Evolutionary conservation across 2,888 invertebrate genomes (phyloP).

Genomic region (Asteroscopus sphinx): DNA sequence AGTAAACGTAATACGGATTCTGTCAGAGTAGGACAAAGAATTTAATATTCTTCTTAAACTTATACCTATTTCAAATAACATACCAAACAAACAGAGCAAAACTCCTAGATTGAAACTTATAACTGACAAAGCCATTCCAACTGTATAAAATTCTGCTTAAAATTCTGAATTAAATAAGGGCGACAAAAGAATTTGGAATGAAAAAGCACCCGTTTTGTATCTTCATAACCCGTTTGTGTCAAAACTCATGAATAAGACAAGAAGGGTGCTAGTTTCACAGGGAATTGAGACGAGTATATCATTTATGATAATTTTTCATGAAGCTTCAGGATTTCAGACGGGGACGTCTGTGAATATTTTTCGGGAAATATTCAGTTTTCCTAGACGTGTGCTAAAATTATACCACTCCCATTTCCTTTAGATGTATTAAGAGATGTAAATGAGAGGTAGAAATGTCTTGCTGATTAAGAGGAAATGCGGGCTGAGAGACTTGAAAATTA

Average conservation of each 20-base stretch:
- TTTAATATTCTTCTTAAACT: slow-evolving; percentile 18
- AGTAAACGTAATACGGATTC: not conserved
- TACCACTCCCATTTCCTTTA: too few relatives aligned
- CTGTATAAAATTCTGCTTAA: slow-evolving; percentile 57
- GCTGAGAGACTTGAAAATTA: too few relatives aligned
- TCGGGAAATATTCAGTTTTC: slow-evolving; percentile 16
- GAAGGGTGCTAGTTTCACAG: slow-evolving; percentile 58
- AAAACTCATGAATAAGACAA: slow-evolving; percentile 67
- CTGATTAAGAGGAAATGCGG: too few relatives aligned
- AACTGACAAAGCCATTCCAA: slow-evolving; percentile 53
- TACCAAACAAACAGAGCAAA: slow-evolving; percentile 46
- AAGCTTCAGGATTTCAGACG: slow-evolving; percentile 40
- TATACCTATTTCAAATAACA: slow-evolving; percentile 33
- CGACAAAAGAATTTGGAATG: slow-evolving; percentile 61
- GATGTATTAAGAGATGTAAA: too few relatives aligned
- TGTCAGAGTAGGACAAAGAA: slow-evolving; percentile 23
- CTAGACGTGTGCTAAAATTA: not conserved
- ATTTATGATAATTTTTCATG: slow-evolving; percentile 64
- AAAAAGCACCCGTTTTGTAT: slow-evolving; percentile 61
- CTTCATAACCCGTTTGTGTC: slow-evolving; percentile 61
- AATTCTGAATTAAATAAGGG: slow-evolving; percentile 58
- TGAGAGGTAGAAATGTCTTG: too few relatives aligned
- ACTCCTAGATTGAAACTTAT: slow-evolving; percentile 55
- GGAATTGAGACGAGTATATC: slow-evolving; percentile 60
- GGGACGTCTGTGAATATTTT: slow-evolving; percentile 43